A percentile compares a stretch with the other conserved stretches of the same genome.
phyloP scores from a whole-genome alignment of 2,113 vertebrate genomes.

The Chaetodon trifascialis region DNA sequence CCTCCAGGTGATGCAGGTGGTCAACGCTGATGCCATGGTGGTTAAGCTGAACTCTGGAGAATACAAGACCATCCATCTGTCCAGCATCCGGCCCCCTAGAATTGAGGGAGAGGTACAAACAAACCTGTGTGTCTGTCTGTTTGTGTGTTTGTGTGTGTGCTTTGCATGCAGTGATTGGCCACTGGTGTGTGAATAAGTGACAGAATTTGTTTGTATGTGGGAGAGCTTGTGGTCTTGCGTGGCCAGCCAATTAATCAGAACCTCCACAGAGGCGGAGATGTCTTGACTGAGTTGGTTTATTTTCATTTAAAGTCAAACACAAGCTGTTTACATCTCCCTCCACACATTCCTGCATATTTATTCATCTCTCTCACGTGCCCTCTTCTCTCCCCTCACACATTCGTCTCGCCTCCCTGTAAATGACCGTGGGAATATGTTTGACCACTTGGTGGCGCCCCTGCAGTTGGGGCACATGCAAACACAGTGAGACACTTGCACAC shows the following conservation, averaged over 20 bases:
- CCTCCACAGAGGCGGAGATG: constrained; percentile 16
- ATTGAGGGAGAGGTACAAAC: constrained; percentile 91
- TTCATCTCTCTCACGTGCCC: background rate
- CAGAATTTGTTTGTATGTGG: constrained; percentile 2
- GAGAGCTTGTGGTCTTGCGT: constrained; percentile 9
- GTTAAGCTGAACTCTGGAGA: constrained; percentile 96
- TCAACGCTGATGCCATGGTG: constrained; percentile 95
- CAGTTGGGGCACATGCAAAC: constrained; percentile 57
- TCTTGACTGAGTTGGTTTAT: constrained; percentile 11
- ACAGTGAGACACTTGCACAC: constrained; percentile 67
- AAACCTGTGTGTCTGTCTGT: constrained; percentile 33
- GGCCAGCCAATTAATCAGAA: constrained; percentile 35
- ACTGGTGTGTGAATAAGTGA: constrained; percentile 1
- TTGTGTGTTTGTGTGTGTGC: constrained; percentile 11
- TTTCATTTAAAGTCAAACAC: constrained; percentile 16
- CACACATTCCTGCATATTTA: constrained; percentile 30
- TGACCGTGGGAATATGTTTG: constrained; percentile 26
- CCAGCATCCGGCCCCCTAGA: constrained; percentile 94
- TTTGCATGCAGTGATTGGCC: constrained; percentile 1
- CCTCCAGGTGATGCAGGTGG: constrained; percentile 94
- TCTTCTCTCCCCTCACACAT: constrained; percentile 1
- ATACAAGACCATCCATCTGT: constrained; percentile 95
- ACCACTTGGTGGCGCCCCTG: constrained; percentile 78
- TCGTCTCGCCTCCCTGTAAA: constrained; percentile 19
- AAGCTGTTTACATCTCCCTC: constrained; percentile 14